Base-by-base conservation (phyloP, 2,888 invertebrate genomes). In the Hololepta plana region DNA sequence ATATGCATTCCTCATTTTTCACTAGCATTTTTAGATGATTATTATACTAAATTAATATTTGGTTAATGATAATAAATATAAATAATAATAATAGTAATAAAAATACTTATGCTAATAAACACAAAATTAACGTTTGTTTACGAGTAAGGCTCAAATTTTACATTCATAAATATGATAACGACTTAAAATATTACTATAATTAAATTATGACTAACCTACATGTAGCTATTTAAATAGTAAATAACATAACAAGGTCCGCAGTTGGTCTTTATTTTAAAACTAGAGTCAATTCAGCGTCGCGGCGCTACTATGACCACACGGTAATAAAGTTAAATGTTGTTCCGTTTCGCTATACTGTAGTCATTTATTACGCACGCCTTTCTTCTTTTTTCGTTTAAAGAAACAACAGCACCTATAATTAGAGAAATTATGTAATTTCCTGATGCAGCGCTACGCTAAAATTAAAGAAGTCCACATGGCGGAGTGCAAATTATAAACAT, bases 351-450 rank as follows among this genome's bases (percentile, higher is more conserved):
- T 53, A 42, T 51, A 53, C 44, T 54, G 55, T 51, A 55, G 54
- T 55, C 55, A 55, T 53, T 55, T 55, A 35, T 51, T 49, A 36
- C 53, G 47, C 32, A 49, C 46, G 29, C 49, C 51, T 75, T 91
- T 90, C 79, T 93, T 93, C 84, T 91, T 91, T 82, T 90, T 91
- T 60, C 90, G 79, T 64, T 90, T 88, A 72, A 90, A 88, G 74
- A 93, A 95, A 65, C 91, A 95, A 65, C 95, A 95, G 71, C 93
- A 93, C 67, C 91, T 91, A 64, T 54, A 71, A 68, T 61, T 47
- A 49, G 59, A 55, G 24, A 35, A 35, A 32, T 35, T 30, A 32
- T 26, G 29, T n/a, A n/a, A n/a, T n/a, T n/a, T n/a, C n/a, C n/a
- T n/a, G n/a, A n/a, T n/a, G n/a, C n/a, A n/a, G n/a, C 3, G 16